These are phyloP conservation scores for Meandrina meandrites DNA, from an alignment of 92 coral and sea anemone genomes.

Conservation along the genomic window DNA sequence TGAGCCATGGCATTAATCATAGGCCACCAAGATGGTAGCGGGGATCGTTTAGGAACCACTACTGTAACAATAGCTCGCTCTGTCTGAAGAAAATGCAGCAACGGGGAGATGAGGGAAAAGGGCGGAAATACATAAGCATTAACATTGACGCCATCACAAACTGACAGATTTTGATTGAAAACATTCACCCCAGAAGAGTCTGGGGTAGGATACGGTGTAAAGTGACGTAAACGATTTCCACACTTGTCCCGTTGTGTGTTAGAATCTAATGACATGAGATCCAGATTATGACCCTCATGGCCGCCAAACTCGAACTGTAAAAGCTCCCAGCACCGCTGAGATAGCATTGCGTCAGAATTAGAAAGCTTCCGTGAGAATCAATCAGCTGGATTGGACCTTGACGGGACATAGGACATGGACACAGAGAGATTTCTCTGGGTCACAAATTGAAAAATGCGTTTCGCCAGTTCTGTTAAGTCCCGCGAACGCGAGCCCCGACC, in stretches of 20 bases:
- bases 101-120: slow-evolving; percentile 38
- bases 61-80: slow-evolving; percentile 9
- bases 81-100: slow-evolving; percentile 32
- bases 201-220: neutral
- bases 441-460: too few species aligned
- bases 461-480: too few species aligned
- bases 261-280: slow-evolving; percentile 13
- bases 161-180: slow-evolving; percentile 37
- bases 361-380: slow-evolving; percentile 10
- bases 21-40: slow-evolving; percentile 48
- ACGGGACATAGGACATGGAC: too few species aligned
- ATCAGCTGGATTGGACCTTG: too few species aligned
- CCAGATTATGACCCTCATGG: slow-evolving; percentile 23
- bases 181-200: too few species aligned
- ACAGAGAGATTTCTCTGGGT: too few species aligned
- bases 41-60: slow-evolving; percentile 27
- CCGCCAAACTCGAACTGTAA: slow-evolving; percentile 33
- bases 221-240: slow-evolving; percentile 33
- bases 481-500: too few species aligned
- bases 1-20: slow-evolving; percentile 6
- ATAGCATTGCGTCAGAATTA: slow-evolving; percentile 45
- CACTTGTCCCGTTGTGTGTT: slow-evolving; percentile 16
- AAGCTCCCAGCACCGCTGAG: neutral
- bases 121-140: slow-evolving; percentile 52
- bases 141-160: too few species aligned